These are phyloP conservation scores for Diarsia mendica DNA, from an alignment of 2,888 invertebrate species.

Conservation along the genomic window DNA sequence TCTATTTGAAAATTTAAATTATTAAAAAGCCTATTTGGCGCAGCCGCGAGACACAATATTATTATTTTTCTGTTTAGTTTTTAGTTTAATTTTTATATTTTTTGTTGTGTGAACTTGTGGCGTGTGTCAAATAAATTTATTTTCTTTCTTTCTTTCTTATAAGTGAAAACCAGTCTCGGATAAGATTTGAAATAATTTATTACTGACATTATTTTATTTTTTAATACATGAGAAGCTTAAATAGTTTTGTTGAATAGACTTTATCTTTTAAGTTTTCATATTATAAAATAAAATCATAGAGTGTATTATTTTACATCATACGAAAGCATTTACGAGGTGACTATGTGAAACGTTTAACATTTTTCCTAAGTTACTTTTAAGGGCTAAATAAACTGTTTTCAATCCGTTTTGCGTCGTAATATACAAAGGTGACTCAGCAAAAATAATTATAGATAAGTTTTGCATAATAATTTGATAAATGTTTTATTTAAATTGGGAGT, in stretches of 20 bases:
- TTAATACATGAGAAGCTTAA: too few species aligned
- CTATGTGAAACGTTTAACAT: constrained; percentile 1
- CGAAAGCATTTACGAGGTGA: neutral
- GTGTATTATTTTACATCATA: constrained; percentile 11
- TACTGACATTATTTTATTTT: neutral
- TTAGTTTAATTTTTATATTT: too few species aligned
- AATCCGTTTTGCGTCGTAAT: neutral
- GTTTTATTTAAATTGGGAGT: too few species aligned
- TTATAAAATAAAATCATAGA: constrained; percentile 16
- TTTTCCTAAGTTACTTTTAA: neutral
- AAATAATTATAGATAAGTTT: neutral
- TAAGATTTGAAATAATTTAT: neutral
- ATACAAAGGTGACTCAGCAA: neutral
- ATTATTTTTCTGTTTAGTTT: too few species aligned
- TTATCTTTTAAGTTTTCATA: constrained; percentile 13
- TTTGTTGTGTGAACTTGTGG: too few species aligned
- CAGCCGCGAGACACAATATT: too few species aligned
- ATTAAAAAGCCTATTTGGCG: too few species aligned
- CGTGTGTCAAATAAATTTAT: too few species aligned
- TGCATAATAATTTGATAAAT: too few species aligned
- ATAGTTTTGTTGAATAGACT: too few species aligned
- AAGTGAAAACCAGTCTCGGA: neutral
- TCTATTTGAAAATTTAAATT: neutral
- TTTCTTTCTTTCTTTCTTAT: too few species aligned
- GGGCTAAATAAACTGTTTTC: neutral